Evolutionary conservation across 1,140 invertebrate genomes (phyloP), one percentile per base, ranked within the genome.

Genomic region (Camponotus vicinus): DNA sequence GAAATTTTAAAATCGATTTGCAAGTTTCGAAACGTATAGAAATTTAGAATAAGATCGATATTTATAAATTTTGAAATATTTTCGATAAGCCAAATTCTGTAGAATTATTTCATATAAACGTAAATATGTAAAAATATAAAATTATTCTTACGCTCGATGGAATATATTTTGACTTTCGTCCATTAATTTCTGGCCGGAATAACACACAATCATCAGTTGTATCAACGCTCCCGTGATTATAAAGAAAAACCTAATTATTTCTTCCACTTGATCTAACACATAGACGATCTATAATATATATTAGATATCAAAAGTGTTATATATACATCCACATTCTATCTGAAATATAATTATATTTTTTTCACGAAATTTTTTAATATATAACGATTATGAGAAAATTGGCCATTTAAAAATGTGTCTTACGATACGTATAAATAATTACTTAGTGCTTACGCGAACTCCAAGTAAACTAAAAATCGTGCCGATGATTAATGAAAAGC

Each of bases 121-220:
- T 15, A 67, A 32, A 87, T 85, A 78, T 69, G 21, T 69, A 34
- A 77, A 5, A 82, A 59, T 71, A 45, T 82, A 59, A 71, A 71
- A 82, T 71, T 70, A 63, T 77, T 21, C 70, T 82, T 82, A 82
- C 79, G 67, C 55, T 73, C 13, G 67, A 32, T 82, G 27, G 7
- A 82, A 82, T 73, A 82, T 71, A 34, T 82, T 73, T 21, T 82
- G 37, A 61, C 79, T 82, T 73, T 61, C 67, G 13, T 82, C 79
- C 67, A 82, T 82, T 73, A 82, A 45, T 21, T 82, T 73, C 18
- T 82, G 79, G 13, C 79, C 79, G 4, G 79, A 49, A 21, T 82
- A 82, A 61, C 79, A 82, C 1, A 61, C 3, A 2, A 82, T 45
- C 13, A 82, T 21, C 37, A 82, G 4, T 21, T 82, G 79, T 11